phyloP scores from a whole-genome alignment of 2,888 invertebrate genomes.

The Meiosimyza platycephala region DNA sequence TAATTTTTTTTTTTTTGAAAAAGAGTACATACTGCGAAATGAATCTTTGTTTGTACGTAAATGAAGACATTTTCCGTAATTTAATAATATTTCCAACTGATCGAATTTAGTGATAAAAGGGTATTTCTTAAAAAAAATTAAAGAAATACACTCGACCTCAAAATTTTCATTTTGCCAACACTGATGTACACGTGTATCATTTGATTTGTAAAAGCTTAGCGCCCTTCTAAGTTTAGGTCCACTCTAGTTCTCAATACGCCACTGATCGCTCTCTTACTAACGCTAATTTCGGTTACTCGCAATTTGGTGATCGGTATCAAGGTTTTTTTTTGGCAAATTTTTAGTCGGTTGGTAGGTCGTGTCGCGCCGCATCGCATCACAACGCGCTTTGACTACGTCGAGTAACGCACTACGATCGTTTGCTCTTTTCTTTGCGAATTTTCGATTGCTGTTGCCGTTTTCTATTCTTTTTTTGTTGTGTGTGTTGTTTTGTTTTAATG shows the following conservation, averaged over 20 bases:
- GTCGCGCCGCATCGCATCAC: conserved; percentile 40
- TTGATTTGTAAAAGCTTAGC: too few relatives aligned
- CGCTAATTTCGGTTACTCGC: conserved; percentile 33
- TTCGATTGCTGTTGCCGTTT: conserved; percentile 29
- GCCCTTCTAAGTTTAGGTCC: not conserved
- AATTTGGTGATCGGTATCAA: conserved; percentile 62
- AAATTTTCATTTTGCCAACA: too few relatives aligned
- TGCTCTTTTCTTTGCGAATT: conserved; percentile 20
- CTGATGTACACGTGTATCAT: too few relatives aligned
- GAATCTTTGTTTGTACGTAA: too few relatives aligned
- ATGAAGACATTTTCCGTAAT: too few relatives aligned
- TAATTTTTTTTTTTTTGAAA: too few relatives aligned
- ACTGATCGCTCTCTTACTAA: conserved; percentile 4
- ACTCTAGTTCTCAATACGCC: not conserved
- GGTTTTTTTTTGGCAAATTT: conserved; percentile 66
- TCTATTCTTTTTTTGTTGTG: conserved; percentile 35
- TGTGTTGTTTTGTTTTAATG: not conserved
- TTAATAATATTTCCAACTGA: too few relatives aligned
- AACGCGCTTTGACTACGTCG: conserved; percentile 36
- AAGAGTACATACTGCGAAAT: too few relatives aligned
- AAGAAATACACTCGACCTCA: too few relatives aligned
- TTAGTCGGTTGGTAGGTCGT: conserved; percentile 61
- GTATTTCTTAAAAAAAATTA: too few relatives aligned
- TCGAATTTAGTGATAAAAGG: too few relatives aligned
- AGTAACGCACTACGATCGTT: conserved; percentile 32